Conservation (phyloP, 2,113 vertebrate genomes). For the pig (Sus scrofa) region DNA sequence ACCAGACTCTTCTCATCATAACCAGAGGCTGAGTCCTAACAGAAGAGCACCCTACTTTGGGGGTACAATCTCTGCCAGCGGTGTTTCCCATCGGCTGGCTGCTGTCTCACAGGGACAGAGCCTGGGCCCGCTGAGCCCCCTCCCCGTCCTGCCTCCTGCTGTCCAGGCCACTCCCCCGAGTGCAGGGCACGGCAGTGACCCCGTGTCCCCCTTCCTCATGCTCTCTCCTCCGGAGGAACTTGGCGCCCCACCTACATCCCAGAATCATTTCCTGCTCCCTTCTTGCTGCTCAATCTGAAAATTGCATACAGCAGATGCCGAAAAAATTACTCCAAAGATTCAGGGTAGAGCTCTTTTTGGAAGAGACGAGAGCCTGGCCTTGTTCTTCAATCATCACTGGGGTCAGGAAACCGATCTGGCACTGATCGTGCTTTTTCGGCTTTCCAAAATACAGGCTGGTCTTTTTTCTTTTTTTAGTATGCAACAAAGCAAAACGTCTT, state of each 20-base stretch:
- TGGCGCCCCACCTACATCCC: background rate
- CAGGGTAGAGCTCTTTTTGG: background rate
- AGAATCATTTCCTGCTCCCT: background rate
- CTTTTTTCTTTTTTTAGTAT: constrained; percentile 40
- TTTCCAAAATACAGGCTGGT: background rate
- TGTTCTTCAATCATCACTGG: background rate
- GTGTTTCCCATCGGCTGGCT: background rate
- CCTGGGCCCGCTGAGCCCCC: background rate
- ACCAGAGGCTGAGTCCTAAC: background rate
- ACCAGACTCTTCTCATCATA: background rate
- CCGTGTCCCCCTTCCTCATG: background rate
- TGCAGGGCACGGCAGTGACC: background rate
- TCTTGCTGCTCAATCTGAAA: constrained; percentile 7
- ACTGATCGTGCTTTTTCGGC: constrained; percentile 15
- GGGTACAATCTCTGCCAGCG: background rate
- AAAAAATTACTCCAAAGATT: constrained; percentile 15
- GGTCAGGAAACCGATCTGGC: background rate
- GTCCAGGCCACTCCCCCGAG: background rate
- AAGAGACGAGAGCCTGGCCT: background rate
- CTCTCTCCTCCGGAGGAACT: background rate
- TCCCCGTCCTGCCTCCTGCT: background rate
- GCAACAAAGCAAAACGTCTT: background rate
- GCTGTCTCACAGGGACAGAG: accelerated
- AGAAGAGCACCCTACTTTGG: background rate
- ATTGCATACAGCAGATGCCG: background rate